Evolutionary conservation across 2,888 invertebrate genomes (phyloP).

Genomic region (Mamestra brassicae): DNA sequence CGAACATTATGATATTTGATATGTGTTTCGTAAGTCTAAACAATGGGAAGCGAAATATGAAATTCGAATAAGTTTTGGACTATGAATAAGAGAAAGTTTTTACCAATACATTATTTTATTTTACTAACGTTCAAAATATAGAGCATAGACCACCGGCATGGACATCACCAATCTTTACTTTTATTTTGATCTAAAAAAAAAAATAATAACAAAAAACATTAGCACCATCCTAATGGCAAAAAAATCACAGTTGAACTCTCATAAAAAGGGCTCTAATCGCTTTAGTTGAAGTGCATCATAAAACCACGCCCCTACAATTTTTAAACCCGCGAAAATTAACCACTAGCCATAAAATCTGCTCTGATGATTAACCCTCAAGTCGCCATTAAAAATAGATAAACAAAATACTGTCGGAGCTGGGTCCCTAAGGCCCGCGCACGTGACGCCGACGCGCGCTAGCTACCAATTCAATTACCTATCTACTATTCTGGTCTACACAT

Average conservation of each 20-base stretch:
- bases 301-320: conserved; percentile 63
- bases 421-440: conserved; percentile 79
- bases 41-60: conserved; percentile 35
- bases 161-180: background rate
- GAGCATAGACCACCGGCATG: background rate
- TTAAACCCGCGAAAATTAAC: conserved; percentile 71
- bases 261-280: conserved; percentile 61
- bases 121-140: background rate
- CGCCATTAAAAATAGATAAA: conserved; percentile 89
- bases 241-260: conserved; percentile 44
- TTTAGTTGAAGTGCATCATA: conserved; percentile 60
- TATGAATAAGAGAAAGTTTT: background rate
- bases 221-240: conserved; percentile 37
- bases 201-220: conserved; percentile 38
- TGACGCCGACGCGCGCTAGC: conserved; percentile 77
- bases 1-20: conserved; percentile 48
- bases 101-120: background rate
- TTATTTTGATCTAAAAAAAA: conserved; percentile 27
- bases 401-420: conserved; percentile 82
- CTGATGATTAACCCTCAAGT: conserved; percentile 84
- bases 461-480: conserved; percentile 86
- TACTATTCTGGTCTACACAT: conserved; percentile 74
- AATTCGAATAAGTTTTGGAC: conserved; percentile 8
- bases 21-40: conserved; percentile 44
- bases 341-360: conserved; percentile 79